Conservation (phyloP, 1,140 invertebrate species). For the Chironomus tepperi region DNA sequence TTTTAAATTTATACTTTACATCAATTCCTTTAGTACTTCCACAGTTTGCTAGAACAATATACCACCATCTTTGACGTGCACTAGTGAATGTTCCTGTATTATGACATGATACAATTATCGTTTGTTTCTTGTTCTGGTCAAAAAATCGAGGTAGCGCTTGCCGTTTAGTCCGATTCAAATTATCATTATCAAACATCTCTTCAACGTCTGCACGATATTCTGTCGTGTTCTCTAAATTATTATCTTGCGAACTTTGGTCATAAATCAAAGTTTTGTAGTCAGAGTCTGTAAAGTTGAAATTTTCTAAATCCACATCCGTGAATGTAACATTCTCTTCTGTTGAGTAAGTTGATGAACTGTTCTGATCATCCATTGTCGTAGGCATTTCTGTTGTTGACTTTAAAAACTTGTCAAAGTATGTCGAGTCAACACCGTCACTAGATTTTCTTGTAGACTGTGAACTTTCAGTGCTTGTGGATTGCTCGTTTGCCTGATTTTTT, state of each 20-base stretch:
- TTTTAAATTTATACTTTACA: slow-evolving; percentile 57
- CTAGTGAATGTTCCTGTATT: slow-evolving; percentile 54
- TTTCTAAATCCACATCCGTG: background rate
- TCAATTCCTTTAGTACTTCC: slow-evolving; percentile 49
- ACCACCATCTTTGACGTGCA: slow-evolving; percentile 65
- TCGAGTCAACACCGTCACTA: slow-evolving; percentile 30
- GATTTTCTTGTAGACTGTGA: background rate
- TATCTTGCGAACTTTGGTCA: background rate
- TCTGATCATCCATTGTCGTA: background rate
- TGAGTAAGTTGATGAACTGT: background rate
- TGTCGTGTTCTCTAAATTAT: background rate
- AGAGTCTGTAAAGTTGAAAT: background rate
- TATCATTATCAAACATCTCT: background rate
- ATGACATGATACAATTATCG: slow-evolving; percentile 44
- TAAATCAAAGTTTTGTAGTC: background rate
- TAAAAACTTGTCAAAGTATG: slow-evolving; percentile 43
- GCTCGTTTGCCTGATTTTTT: background rate
- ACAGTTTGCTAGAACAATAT: slow-evolving; percentile 27
- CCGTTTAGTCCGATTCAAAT: background rate
- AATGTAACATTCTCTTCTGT: background rate
- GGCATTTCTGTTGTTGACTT: slow-evolving; percentile 35
- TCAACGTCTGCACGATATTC: background rate
- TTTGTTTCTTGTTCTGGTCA: slow-evolving; percentile 32
- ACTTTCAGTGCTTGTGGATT: slow-evolving; percentile 27
- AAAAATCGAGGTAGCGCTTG: background rate